Percentiles rank a stretch among this genome's conserved stretches.
Conservation (phyloP, 2,113 vertebrate species). For the Irena cyanogastra region DNA sequence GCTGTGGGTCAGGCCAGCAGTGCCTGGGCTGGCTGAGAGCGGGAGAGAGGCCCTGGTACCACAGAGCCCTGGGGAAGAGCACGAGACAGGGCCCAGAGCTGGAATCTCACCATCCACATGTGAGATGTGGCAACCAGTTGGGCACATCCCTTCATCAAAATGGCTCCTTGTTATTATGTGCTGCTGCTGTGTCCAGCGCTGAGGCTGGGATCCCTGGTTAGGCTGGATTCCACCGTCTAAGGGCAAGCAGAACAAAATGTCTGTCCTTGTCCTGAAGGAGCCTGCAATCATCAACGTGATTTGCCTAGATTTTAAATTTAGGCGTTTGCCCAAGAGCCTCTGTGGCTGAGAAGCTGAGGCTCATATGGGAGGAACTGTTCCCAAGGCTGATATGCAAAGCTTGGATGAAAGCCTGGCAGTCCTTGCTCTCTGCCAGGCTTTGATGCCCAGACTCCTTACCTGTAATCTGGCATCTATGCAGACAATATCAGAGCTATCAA, state of each 20-base stretch:
- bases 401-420: conserved; percentile 4
- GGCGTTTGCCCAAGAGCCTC: neutral
- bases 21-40: neutral
- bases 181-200: neutral
- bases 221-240: conserved; percentile 4
- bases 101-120: neutral
- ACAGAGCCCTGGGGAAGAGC: neutral
- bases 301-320: conserved; percentile 12
- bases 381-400: neutral
- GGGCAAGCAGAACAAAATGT: conserved; percentile 17
- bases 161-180: neutral
- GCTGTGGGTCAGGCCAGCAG: neutral
- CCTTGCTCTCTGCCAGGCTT: neutral
- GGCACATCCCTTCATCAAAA: neutral
- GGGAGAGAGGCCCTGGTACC: neutral
- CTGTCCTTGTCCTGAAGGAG: neutral
- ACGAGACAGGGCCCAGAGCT: fast-evolving
- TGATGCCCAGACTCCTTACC: neutral
- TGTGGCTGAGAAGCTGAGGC: neutral
- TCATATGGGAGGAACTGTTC: neutral
- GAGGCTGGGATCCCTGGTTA: neutral
- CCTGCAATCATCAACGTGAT: neutral
- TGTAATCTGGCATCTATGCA: neutral
- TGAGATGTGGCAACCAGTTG: neutral
- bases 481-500: neutral